Base-by-base conservation (phyloP, 2,888 invertebrate genomes). In the Rhyacophila evoluta region DNA sequence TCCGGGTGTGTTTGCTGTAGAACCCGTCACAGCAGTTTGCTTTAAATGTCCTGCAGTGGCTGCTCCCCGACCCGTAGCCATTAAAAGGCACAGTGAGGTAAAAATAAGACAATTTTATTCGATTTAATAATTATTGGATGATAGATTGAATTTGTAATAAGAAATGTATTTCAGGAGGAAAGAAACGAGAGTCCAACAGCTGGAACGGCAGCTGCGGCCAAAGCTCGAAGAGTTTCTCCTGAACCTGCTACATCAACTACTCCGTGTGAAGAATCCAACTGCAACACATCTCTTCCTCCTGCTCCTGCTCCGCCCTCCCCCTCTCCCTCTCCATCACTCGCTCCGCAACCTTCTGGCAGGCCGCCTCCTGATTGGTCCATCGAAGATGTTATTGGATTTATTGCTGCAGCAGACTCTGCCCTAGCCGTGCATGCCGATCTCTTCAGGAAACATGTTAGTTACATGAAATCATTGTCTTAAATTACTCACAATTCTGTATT, bases 321-420 rank as follows among this genome's bases (percentile, higher is more conserved):
- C 12, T 81, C 82, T 41, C 85, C 88, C 82, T 86, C 85, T 27
- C 85, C 85, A 11, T 86, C 87, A 1, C 87, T 88, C 79, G 85
- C 87, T 38, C 84, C 85, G 41, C 83, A 84, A 29, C 84, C 84
- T 83, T 88, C 84, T 81, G 91, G 87, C 77, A 88, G 88, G 25
- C 85, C 90, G 79, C 95, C 96, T 27, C 92, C 92, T 25, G 96
- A 96, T 85, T 98, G 98, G 98, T 93, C 95, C 12, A 97, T 98
- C 27, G 98, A 98, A 85, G 97, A 98, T 86, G 98, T 98, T 78
- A 97, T 98, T 84, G 94, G 95, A 82, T 95, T 96, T 87, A 97
- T 98, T 82, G 94, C 94, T 78, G 93, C 94, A 79, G 93, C 95
- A 25, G 98, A 98, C 88, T 93, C 94, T 38, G 94, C 94, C 73